Conservation (phyloP, 2,113 vertebrate species). For the Lasiurus cinereus region DNA sequence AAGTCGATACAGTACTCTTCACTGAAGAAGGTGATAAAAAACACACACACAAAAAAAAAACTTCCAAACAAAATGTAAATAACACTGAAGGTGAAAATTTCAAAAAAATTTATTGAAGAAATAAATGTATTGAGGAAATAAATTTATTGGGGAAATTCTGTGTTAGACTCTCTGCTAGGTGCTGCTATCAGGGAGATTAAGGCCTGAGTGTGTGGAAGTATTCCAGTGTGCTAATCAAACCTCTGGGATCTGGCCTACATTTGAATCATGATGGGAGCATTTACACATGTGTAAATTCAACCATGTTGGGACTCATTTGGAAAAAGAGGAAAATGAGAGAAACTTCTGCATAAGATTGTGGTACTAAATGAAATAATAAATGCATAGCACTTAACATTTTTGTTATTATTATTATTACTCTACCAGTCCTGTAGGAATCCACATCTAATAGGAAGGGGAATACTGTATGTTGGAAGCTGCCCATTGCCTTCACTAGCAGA, state of each 20-base stretch:
- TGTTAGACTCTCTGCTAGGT: neutral
- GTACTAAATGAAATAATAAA: constrained; percentile 18
- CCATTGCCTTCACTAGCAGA: no score
- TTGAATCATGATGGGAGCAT: neutral
- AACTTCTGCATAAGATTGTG: neutral
- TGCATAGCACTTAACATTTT: neutral
- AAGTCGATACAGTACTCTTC: neutral
- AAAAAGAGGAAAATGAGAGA: constrained; percentile 28
- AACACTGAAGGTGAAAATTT: neutral
- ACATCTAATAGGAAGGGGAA: neutral
- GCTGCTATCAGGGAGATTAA: neutral
- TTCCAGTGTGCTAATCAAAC: neutral
- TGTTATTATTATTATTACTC: neutral
- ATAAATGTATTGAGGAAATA: no score
- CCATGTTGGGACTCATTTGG: neutral
- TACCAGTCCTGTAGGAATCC: neutral
- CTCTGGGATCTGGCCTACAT: neutral
- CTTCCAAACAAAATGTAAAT: constrained; percentile 41
- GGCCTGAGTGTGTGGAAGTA: neutral
- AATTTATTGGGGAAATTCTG: neutral
- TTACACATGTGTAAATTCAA: neutral
- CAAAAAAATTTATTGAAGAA: neutral
- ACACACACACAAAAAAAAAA: neutral
- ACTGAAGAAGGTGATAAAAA: neutral
- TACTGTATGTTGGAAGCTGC: neutral